Evolutionary conservation across 2,888 invertebrate species (phyloP), one percentile per base, ranked within the genome.

Genomic region (Lottia gigantea): DNA sequence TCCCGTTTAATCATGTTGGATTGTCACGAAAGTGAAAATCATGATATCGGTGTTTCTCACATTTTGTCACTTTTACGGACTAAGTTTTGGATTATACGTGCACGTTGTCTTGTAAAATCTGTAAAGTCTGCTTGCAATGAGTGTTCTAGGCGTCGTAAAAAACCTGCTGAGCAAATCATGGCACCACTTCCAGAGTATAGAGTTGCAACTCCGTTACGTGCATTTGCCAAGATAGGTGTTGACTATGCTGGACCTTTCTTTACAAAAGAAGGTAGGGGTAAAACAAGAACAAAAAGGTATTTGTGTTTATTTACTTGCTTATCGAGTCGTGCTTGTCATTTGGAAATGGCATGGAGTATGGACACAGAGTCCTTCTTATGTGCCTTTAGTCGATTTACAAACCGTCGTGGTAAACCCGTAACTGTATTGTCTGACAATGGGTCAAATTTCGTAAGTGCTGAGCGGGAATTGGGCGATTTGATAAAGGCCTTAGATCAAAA

Each of bases 261-360:
- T 3, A 71, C 67, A 15, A 63, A 49, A 16, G 67, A 74, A 25
- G 73, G 74, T 16, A 25, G 73, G 46, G 74, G 72, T n/a, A 66
- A 49, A n/a, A 15, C 40, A 11, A 47, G 47, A 19, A 19, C 15
- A 15, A 78, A 77, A 66, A 31, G 76, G n/a, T 76, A 78, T 65
- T 47, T 74, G 40, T 71, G 70, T 71, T 46, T 74, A 45, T 70
- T 74, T 62, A 74, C 73, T 1, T 73, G 73, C 45, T 47, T 74
- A 16, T 15, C 23, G 23, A 26, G 66, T 11, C 14, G 74, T n/a
- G 73, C 74, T 14, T 70, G 67, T 62, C 71, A 71, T 55, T 40
- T 71, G 15, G 63, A 67, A 62, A 16, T 49, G 14, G 63, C 63
- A 15, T 49, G 23, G 45, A 25, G 49, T 8, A 19, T 70, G 31